These are phyloP conservation scores for Hyphantria cunea DNA, from an alignment of 1,140 invertebrate species.

Conservation along the genomic window DNA sequence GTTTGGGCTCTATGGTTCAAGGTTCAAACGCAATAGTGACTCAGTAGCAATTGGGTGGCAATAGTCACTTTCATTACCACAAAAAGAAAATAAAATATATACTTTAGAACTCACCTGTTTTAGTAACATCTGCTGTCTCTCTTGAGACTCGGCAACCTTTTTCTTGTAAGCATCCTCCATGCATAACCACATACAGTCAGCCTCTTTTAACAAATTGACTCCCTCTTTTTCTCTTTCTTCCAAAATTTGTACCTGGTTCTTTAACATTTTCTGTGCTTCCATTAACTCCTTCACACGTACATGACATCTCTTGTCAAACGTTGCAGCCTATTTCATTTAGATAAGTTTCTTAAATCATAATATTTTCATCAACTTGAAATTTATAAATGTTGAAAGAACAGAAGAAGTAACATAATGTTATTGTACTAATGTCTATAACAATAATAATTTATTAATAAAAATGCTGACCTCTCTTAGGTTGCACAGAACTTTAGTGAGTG, in stretches of 20 bases:
- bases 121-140: constrained; percentile 49
- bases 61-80: too few relatives aligned
- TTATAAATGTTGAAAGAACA: too few relatives aligned
- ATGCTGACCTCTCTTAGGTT: constrained; percentile 56
- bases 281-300: constrained; percentile 47
- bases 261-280: constrained; percentile 47
- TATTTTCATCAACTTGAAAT: constrained; percentile 7
- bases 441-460: too few relatives aligned
- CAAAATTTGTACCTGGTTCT: constrained; percentile 53
- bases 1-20: too few relatives aligned
- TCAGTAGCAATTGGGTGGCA: too few relatives aligned
- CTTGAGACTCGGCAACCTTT: constrained; percentile 54
- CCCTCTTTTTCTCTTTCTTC: constrained; percentile 60
- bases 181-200: constrained; percentile 67
- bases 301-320: constrained; percentile 58
- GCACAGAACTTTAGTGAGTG: constrained; percentile 54
- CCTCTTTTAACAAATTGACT: constrained; percentile 51
- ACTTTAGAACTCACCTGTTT: constrained; percentile 47
- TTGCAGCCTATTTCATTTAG: constrained; percentile 48
- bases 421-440: too few relatives aligned
- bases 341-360: constrained; percentile 11
- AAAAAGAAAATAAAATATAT: too few relatives aligned
- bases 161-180: constrained; percentile 69
- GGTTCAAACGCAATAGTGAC: too few relatives aligned
- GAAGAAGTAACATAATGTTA: too few relatives aligned